phyloP scores from a whole-genome alignment of 2,113 vertebrate genomes.

The Catagonus wagneri region DNA sequence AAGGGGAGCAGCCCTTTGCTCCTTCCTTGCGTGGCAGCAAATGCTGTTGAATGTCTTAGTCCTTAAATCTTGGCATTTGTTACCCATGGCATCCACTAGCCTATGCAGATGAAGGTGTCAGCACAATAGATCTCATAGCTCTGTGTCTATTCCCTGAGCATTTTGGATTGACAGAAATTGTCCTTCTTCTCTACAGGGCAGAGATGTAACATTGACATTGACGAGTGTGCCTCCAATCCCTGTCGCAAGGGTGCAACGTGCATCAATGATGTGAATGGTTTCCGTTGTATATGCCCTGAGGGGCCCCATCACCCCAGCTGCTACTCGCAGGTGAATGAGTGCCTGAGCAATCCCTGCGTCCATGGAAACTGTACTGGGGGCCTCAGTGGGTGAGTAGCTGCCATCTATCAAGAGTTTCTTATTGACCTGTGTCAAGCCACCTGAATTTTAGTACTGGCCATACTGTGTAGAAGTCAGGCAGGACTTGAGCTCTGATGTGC shows the following conservation, averaged over 20 bases:
- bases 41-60: not conserved
- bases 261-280: conserved; percentile 91
- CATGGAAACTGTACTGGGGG: conserved; percentile 93
- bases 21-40: not conserved
- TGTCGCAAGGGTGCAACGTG: conserved; percentile 95
- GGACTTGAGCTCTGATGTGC: not conserved
- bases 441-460: not conserved
- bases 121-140: not conserved
- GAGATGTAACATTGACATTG: conserved; percentile 92
- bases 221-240: conserved; percentile 94
- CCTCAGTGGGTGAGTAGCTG: conserved; percentile 88
- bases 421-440: not conserved
- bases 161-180: not conserved
- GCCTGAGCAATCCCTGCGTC: conserved; percentile 91
- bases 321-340: conserved; percentile 93
- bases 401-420: not conserved
- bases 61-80: not conserved
- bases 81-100: not conserved
- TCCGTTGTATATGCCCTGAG: conserved; percentile 92
- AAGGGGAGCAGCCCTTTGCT: not conserved
- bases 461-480: not conserved
- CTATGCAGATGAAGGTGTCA: not conserved
- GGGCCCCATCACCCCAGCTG: conserved; percentile 93
- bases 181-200: conserved; percentile 84
- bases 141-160: not conserved